These are phyloP conservation scores for Epistrophe eligans DNA, from an alignment of 2,888 invertebrate genomes.

Conservation along the genomic window DNA sequence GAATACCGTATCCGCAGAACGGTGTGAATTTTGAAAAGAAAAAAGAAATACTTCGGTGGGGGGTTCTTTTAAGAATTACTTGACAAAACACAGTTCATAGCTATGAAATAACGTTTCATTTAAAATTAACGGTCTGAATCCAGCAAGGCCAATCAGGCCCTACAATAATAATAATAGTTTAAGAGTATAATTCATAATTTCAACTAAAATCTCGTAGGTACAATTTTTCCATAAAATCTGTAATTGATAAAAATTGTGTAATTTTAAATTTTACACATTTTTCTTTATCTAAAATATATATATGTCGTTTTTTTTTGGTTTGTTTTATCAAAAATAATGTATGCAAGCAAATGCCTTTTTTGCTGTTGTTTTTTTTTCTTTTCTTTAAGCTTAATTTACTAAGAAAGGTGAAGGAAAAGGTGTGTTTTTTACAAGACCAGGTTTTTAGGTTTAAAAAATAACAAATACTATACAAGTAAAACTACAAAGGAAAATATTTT, in stretches of 20 bases:
- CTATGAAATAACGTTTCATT: too few species aligned
- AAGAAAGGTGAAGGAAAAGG: slow-evolving; percentile 17
- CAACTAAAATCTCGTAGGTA: background rate
- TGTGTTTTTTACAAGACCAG: slow-evolving; percentile 54
- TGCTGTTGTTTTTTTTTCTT: slow-evolving; percentile 17
- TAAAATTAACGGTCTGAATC: too few species aligned
- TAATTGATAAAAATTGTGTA: slow-evolving; percentile 7
- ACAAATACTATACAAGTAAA: slow-evolving; percentile 53
- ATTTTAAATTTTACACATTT: slow-evolving; percentile 47
- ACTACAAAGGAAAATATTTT: slow-evolving; percentile 38
- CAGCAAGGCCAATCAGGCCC: too few species aligned
- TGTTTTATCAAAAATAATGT: slow-evolving; percentile 72
- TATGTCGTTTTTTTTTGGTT: slow-evolving; percentile 3
- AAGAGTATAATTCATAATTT: background rate
- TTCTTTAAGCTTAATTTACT: slow-evolving; percentile 40
- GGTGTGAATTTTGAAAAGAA: too few species aligned
- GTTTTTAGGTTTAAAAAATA: slow-evolving; percentile 21
- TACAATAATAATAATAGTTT: background rate
- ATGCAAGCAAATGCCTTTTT: slow-evolving; percentile 62
- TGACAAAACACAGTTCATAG: too few species aligned
- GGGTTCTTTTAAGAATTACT: too few species aligned
- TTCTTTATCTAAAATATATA: slow-evolving; percentile 47
- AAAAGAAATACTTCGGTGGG: too few species aligned
- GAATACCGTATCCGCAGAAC: too few species aligned
- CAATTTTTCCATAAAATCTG: slow-evolving; percentile 22